Percentiles rank a stretch among this genome's conserved stretches.
These are phyloP conservation scores for Sebastiscus tertius DNA, from an alignment of 2,797 vertebrate species.

Conservation along the genomic window DNA sequence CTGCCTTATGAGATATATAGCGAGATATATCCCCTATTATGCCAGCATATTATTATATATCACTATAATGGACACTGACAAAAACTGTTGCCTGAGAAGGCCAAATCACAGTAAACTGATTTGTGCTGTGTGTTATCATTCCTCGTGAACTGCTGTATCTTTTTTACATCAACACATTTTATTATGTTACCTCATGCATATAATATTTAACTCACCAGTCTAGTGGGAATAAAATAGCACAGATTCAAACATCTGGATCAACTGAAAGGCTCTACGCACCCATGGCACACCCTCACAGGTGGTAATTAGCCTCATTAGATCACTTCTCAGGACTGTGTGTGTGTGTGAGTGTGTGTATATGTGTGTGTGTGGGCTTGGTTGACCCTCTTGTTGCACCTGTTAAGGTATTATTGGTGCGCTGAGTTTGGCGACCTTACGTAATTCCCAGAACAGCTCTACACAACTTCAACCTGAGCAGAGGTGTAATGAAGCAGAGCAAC, in stretches of 20 bases:
- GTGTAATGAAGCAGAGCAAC: conserved; percentile 9
- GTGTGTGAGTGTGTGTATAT: not conserved
- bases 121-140: not conserved
- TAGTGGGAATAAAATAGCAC: not conserved
- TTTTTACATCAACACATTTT: not conserved
- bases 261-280: not conserved
- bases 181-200: not conserved
- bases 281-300: not conserved
- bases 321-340: not conserved
- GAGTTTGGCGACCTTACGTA: not conserved
- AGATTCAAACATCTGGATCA: not conserved
- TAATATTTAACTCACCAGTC: not conserved
- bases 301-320: conserved; percentile 3
- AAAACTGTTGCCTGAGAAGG: not conserved
- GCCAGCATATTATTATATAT: not conserved
- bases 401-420: not conserved
- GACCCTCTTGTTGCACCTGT: not conserved
- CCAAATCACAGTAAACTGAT: not conserved
- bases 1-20: not conserved
- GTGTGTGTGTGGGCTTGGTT: not conserved
- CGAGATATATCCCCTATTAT: not conserved
- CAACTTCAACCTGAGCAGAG: not conserved
- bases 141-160: not conserved
- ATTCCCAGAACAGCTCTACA: not conserved
- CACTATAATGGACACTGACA: not conserved